phyloP scores from a whole-genome alignment of 2,113 vertebrate genomes.

The Sus scrofa region T2T-Sscrofa CM000812.6:231608501-231609000 shows the following conservation, averaged over 20 bases:
- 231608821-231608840: background rate
- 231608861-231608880: background rate
- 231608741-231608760: background rate
- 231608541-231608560: background rate
- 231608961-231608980: background rate
- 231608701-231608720: background rate
- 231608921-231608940: background rate
- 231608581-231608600: background rate
- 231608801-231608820: background rate
- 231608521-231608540: background rate
- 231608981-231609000: background rate
- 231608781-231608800: background rate
- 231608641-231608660: background rate
- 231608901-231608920: background rate
- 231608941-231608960: background rate
- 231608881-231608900: background rate
- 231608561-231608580: background rate
- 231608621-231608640: background rate
- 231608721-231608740: background rate
- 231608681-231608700: background rate
- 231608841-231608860: background rate
- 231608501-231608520: background rate
- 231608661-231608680: background rate
- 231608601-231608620: background rate
- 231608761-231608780: background rate